Evolutionary conservation across 2,888 invertebrate genomes (phyloP).

Genomic region (Opisthograptis luteolata): DNA sequence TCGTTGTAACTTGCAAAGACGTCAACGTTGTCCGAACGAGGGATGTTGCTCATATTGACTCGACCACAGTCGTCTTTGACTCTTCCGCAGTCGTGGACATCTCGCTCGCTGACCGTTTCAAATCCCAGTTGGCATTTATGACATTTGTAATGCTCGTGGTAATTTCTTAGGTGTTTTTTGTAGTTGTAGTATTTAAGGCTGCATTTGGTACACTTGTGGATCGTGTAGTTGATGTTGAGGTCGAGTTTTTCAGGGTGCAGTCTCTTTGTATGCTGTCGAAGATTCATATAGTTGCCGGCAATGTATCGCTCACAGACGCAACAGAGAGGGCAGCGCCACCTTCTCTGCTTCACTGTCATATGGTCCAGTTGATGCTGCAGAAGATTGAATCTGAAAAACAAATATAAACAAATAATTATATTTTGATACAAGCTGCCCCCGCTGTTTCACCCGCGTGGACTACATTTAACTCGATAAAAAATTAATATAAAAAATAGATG

Average conservation of each 20-base stretch:
- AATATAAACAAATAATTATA: neutral
- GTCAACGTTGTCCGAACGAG: no score
- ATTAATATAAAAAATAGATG: no score
- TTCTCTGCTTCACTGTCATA: conserved; percentile 19
- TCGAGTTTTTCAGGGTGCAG: conserved; percentile 5
- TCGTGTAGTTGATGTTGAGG: neutral
- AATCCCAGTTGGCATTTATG: neutral
- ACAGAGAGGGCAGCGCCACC: conserved; percentile 39
- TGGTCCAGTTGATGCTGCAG: conserved; percentile 52
- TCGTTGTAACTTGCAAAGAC: no score
- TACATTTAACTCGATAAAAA: no score
- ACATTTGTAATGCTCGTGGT: conserved; percentile 26
- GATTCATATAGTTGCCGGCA: conserved; percentile 16
- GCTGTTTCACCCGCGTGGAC: no score
- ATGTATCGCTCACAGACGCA: conserved; percentile 49
- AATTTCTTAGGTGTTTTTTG: conserved; percentile 20
- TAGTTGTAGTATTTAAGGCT: conserved; percentile 12
- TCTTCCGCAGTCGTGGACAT: neutral
- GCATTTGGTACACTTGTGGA: conserved; percentile 14
- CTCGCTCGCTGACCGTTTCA: neutral
- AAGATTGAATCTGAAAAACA: conserved; percentile 47
- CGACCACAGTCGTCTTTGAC: neutral
- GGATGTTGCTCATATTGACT: no score
- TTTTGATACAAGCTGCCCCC: no score
- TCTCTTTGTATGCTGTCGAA: conserved; percentile 6